Base-by-base conservation (phyloP, 1,140 invertebrate genomes). In the Rhyacophila brunnea region DNA sequence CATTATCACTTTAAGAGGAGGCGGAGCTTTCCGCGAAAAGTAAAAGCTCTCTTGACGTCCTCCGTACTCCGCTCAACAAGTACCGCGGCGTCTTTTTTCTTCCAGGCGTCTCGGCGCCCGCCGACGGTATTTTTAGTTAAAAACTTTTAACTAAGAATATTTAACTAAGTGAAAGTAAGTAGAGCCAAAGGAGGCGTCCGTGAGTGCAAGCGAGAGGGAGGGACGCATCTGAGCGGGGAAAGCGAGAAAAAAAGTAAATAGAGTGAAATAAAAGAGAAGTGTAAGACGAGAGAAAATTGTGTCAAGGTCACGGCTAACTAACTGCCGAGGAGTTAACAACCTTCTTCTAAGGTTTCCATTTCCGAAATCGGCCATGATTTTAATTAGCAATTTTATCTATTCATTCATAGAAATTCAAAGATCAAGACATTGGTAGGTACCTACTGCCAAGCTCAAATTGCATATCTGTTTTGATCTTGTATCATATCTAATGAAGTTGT, bases 61-160 rank as follows among this genome's bases (percentile, higher is more conserved):
- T 44, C n/a, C 13, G 54, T 45, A 3, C 38, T n/a, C 11, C 32
- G 61, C 52, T 64, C 61, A 64, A 64, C 61, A 64, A 64, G 61
- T 64, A 38, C 13, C 19, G 55, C 47, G 35, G 35, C 48, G 32
- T 52, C 42, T 59, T 59, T 60, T 54, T 54, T 45, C 34, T 49
- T 60, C 51, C 32, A 14, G 35, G 42, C 43, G 44, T 28, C 54
- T 28, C 18, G 44, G 34, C 45, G 52, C 23, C 51, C 44, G 38
- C 45, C n/a, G 14, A 11, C 53, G 48, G 48, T 63, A 63, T 63
- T 64, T 64, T 64, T 64, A 64, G 61, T 64, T 64, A 55, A 55
- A 56, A 64, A 64, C 61, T 64, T 64, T 64, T 64, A 64, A 64
- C 61, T 64, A 64, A 64, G 61, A 64, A 64, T 64, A 64, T 64